phyloP scores from a whole-genome alignment of 2,888 invertebrate species.

The Dynastes grantii region DNA sequence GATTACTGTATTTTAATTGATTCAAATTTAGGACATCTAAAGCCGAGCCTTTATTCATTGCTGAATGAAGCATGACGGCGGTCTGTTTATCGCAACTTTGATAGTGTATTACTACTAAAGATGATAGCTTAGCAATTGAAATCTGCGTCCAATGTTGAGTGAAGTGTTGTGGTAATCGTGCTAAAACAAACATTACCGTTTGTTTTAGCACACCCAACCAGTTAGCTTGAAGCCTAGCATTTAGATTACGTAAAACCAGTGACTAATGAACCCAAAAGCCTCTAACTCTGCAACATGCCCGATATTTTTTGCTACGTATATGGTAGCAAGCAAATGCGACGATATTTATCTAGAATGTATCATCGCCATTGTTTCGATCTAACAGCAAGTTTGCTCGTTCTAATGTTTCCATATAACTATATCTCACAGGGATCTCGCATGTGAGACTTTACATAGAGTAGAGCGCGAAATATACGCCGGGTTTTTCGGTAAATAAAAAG shows the following conservation, averaged over 20 bases:
- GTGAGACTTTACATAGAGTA: neutral
- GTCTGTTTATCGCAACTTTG: too few relatives aligned
- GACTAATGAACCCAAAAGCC: neutral
- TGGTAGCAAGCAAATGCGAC: neutral
- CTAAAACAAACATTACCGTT: neutral
- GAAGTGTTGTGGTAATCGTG: neutral
- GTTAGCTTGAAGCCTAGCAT: neutral
- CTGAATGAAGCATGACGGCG: too few relatives aligned
- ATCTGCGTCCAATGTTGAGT: neutral
- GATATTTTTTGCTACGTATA: neutral
- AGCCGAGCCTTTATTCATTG: too few relatives aligned
- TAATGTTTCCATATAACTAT: neutral
- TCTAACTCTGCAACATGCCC: neutral
- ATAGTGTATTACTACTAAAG: too few relatives aligned
- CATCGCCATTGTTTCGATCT: conserved; percentile 5
- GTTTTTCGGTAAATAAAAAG: conserved; percentile 20
- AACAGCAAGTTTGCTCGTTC: conserved; percentile 4
- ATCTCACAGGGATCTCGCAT: neutral
- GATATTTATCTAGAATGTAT: conserved; percentile 13
- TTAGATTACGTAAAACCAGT: neutral
- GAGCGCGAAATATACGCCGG: neutral
- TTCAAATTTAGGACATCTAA: too few relatives aligned
- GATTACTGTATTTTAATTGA: too few relatives aligned
- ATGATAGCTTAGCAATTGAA: too few relatives aligned
- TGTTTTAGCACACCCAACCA: neutral